Evolutionary conservation across 2,888 invertebrate genomes (phyloP).

Genomic region (Serripes groenlandicus): DNA sequence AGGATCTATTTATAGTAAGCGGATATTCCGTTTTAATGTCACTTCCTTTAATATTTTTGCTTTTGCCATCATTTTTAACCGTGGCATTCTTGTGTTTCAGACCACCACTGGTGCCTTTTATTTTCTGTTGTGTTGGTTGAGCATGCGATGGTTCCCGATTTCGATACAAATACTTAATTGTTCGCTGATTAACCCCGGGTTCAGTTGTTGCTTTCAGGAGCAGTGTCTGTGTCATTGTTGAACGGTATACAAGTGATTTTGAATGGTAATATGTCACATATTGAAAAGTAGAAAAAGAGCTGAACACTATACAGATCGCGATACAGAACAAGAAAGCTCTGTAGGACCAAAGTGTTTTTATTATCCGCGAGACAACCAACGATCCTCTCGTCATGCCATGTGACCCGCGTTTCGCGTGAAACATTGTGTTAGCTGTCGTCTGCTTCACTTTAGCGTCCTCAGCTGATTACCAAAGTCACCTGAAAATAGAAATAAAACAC

Average conservation of each 20-base stretch:
- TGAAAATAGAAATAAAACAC: too few relatives aligned
- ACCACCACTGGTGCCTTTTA: too few relatives aligned
- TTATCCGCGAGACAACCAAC: slow-evolving; percentile 4
- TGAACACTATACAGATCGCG: not conserved
- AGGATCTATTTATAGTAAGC: slow-evolving; percentile 42
- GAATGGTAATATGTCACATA: slow-evolving; percentile 12
- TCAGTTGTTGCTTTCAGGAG: not conserved
- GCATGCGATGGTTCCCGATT: not conserved
- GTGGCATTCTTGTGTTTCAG: too few relatives aligned
- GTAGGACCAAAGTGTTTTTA: slow-evolving; percentile 5
- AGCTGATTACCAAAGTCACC: too few relatives aligned
- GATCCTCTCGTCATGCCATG: not conserved
- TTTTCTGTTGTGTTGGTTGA: too few relatives aligned
- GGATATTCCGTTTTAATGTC: slow-evolving; percentile 44
- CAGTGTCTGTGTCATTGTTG: not conserved
- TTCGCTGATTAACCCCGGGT: not conserved
- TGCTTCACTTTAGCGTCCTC: too few relatives aligned
- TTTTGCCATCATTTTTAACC: not conserved
- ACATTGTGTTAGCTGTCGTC: too few relatives aligned
- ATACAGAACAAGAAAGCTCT: slow-evolving; percentile 2
- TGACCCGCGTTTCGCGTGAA: not conserved
- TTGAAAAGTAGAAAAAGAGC: not conserved
- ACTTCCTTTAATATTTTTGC: not conserved
- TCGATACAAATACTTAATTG: slow-evolving; percentile 9
- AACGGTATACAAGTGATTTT: not conserved